These are phyloP conservation scores for Odontothrips loti DNA, from an alignment of 2,888 invertebrate genomes.

Conservation along the genomic window DNA sequence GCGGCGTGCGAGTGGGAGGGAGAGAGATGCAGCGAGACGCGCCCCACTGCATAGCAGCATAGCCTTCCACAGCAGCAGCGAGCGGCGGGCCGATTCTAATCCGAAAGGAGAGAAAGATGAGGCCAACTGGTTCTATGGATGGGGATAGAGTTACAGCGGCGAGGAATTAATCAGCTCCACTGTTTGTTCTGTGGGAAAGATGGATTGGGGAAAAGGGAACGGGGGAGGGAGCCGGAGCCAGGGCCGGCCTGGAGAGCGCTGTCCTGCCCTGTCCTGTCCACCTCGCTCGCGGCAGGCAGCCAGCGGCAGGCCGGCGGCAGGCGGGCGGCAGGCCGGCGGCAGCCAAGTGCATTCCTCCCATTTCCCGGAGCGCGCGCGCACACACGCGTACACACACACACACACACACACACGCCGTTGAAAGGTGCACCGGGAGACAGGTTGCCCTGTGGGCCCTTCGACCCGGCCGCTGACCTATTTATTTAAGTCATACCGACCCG, in stretches of 20 bases:
- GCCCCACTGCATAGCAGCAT: too few relatives aligned
- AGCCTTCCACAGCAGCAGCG: too few relatives aligned
- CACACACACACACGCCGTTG: not conserved
- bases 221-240: too few relatives aligned
- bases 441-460: not conserved
- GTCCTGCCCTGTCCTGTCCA: too few relatives aligned
- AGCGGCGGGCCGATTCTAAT: not conserved
- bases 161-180: not conserved
- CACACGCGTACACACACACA: too few relatives aligned
- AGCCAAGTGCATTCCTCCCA: slow-evolving; percentile 8
- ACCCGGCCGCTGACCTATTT: not conserved
- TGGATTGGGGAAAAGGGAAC: too few relatives aligned
- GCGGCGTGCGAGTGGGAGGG: too few relatives aligned
- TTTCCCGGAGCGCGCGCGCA: not conserved
- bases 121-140: slow-evolving; percentile 17
- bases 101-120: slow-evolving; percentile 7
- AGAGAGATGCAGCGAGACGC: too few relatives aligned
- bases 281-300: too few relatives aligned
- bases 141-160: not conserved
- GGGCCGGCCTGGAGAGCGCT: too few relatives aligned
- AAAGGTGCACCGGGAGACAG: not conserved
- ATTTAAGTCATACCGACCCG: not conserved
- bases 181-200: slow-evolving; percentile 5
- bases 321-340: too few relatives aligned
- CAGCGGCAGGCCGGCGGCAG: too few relatives aligned